A percentile compares a stretch with the other conserved stretches of the same genome.
Conservation (phyloP, 2,113 vertebrate genomes). For the Patagioenas fasciata region DNA sequence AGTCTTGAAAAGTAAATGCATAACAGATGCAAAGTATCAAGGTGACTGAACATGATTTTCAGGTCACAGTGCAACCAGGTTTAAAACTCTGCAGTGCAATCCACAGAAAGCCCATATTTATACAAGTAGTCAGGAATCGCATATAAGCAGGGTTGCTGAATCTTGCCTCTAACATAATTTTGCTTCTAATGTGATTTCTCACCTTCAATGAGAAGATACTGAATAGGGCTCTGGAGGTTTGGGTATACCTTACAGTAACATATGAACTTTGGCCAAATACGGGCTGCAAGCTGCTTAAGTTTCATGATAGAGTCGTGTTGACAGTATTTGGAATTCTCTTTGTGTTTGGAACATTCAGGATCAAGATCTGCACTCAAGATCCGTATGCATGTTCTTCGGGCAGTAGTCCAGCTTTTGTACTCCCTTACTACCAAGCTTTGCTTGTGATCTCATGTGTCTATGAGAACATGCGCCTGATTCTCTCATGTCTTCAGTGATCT, state of each 20-base stretch:
- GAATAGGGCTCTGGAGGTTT: neutral
- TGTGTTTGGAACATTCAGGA: neutral
- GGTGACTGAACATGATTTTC: neutral
- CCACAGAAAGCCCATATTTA: neutral
- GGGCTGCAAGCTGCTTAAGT: neutral
- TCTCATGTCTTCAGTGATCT: neutral
- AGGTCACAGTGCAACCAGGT: neutral
- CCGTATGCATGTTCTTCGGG: neutral
- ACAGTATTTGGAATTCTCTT: neutral
- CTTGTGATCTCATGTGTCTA: neutral
- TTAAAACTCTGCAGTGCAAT: neutral
- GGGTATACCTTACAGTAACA: neutral
- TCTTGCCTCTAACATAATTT: neutral
- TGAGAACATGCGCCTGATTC: neutral
- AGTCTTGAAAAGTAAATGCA: slow-evolving; percentile 19
- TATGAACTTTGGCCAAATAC: neutral
- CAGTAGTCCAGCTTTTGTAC: neutral
- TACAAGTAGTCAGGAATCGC: neutral
- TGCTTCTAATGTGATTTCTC: neutral
- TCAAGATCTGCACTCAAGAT: neutral
- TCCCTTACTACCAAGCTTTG: neutral
- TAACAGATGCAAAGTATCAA: slow-evolving; percentile 3
- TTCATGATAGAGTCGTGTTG: neutral
- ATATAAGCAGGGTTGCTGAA: neutral
- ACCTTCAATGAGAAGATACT: neutral